Conservation (phyloP, 2,113 vertebrate species). For the Orientallactaga bullata region DNA sequence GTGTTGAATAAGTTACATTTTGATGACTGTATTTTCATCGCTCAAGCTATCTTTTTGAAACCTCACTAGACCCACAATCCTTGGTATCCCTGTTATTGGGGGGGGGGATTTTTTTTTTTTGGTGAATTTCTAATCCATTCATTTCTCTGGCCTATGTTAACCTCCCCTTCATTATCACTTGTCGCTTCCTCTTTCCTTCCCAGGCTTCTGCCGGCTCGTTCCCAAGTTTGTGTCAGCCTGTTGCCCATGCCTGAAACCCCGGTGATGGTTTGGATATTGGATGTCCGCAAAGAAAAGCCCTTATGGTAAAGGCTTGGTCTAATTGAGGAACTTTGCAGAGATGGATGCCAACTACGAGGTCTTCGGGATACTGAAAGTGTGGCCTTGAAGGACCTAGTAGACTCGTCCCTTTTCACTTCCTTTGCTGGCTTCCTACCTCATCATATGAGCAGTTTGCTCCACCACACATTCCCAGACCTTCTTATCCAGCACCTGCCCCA, state of each 20-base stretch:
- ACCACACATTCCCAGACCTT: too few relatives aligned
- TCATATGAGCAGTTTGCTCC: not conserved
- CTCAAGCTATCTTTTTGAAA: not conserved
- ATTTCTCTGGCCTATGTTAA: not conserved
- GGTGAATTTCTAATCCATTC: conserved; percentile 5
- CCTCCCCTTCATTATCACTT: not conserved
- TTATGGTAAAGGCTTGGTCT: not conserved
- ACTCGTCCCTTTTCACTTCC: not conserved
- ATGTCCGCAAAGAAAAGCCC: not conserved
- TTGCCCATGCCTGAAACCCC: not conserved
- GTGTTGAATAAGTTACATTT: conserved; percentile 7
- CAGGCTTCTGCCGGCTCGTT: too few relatives aligned
- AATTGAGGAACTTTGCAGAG: not conserved
- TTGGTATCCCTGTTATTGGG: not conserved
- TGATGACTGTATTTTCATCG: conserved; percentile 12
- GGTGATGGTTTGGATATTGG: not conserved
- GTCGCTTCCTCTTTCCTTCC: not conserved
- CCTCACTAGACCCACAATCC: not conserved
- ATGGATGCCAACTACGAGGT: not conserved
- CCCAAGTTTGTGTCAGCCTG: too few relatives aligned
- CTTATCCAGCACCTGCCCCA: not conserved
- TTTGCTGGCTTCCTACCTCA: not conserved
- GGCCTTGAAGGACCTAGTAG: not conserved
- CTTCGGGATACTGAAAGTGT: not conserved
- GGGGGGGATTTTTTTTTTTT: too few relatives aligned